Conservation (phyloP, 2,797 vertebrate genomes). For the Lerista edwardsae region DNA sequence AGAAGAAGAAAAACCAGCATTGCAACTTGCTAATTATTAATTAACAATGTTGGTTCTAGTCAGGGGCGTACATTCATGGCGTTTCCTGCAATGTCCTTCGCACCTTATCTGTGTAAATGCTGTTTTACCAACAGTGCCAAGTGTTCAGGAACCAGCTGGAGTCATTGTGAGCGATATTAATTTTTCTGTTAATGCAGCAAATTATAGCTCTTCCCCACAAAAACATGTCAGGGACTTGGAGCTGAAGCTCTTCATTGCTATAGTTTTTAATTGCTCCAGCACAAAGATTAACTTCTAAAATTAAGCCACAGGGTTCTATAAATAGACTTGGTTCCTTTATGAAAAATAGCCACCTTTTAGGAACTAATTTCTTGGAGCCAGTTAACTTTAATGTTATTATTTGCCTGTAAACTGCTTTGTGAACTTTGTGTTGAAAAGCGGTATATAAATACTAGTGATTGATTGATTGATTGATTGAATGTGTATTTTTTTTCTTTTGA, state of each 20-base stretch:
- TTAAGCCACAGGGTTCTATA: not conserved
- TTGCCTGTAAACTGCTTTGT: too few relatives aligned
- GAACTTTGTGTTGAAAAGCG: too few relatives aligned
- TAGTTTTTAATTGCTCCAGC: not conserved
- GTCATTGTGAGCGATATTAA: slow-evolving; percentile 28
- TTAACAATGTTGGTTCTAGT: slow-evolving; percentile 36
- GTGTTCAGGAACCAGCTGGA: slow-evolving; percentile 60
- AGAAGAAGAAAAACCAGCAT: slow-evolving; percentile 25
- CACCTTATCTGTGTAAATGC: slow-evolving; percentile 58
- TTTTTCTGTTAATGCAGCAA: slow-evolving; percentile 49
- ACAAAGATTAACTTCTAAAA: slow-evolving; percentile 14
- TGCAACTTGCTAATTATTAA: not conserved
- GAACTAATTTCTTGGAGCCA: too few relatives aligned
- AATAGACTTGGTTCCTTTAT: not conserved
- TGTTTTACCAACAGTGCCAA: slow-evolving; percentile 55
- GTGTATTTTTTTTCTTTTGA: too few relatives aligned
- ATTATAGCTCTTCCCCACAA: slow-evolving; percentile 47
- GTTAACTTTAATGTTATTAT: too few relatives aligned
- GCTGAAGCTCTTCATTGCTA: not conserved
- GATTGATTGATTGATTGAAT: too few relatives aligned
- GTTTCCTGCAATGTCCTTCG: slow-evolving; percentile 65
- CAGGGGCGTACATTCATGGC: slow-evolving; percentile 34
- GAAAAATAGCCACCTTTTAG: too few relatives aligned
- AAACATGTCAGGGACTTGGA: slow-evolving; percentile 29
- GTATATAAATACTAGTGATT: too few relatives aligned